These are phyloP conservation scores for Trachops cirrhosus DNA, from an alignment of 2,797 vertebrate species.

Conservation along the genomic window DNA sequence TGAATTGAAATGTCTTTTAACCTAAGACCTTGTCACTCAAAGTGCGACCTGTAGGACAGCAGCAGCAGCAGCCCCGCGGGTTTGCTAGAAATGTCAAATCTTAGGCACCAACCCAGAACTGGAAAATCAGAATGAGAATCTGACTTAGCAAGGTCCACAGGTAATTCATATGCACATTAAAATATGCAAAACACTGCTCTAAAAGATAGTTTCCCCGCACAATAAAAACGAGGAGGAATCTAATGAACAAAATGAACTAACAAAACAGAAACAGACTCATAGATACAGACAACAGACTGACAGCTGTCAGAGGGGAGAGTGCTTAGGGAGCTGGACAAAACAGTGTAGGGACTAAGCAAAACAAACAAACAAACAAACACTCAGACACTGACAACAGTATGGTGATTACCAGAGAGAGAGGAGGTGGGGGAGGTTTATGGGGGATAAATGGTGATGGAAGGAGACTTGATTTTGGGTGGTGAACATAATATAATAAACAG, in stretches of 20 bases:
- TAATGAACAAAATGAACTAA: neutral
- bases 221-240: neutral
- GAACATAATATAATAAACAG: neutral
- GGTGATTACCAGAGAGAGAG: neutral
- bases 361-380: neutral
- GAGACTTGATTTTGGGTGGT: neutral
- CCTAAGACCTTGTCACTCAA: neutral
- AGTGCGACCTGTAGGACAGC: neutral
- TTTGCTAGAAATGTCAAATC: neutral
- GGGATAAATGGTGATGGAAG: neutral
- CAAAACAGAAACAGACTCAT: neutral
- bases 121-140: neutral
- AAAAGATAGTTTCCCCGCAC: neutral
- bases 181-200: neutral
- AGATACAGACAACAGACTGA: neutral
- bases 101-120: neutral
- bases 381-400: neutral
- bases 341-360: neutral
- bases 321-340: neutral
- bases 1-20: neutral
- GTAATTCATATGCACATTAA: neutral
- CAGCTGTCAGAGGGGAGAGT: neutral
- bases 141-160: neutral
- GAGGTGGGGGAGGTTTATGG: fast-evolving
- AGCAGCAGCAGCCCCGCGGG: neutral